These are phyloP conservation scores for Paguma larvata DNA, from an alignment of 2,797 vertebrate genomes.

Conservation along the genomic window DNA sequence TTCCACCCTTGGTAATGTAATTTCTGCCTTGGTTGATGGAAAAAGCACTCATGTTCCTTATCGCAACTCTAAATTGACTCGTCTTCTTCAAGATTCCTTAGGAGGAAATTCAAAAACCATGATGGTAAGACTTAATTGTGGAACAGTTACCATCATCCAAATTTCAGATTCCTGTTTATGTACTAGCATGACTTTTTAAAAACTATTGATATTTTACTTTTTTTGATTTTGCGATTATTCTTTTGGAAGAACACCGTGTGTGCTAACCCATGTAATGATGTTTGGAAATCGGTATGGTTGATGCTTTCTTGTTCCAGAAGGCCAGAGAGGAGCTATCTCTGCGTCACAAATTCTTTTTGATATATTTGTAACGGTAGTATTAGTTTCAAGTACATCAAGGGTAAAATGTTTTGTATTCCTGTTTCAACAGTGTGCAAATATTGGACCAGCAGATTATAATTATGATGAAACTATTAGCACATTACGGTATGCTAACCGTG, in stretches of 20 bases:
- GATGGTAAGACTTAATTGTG: constrained; percentile 92
- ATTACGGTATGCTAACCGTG: constrained; percentile 97
- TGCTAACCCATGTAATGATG: background rate
- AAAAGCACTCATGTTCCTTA: constrained; percentile 99
- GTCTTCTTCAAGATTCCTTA: constrained; percentile 97
- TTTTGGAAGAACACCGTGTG: background rate
- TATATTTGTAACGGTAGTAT: background rate
- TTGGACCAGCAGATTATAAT: constrained; percentile 99
- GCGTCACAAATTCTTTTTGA: background rate
- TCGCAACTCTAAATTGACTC: constrained; percentile 98
- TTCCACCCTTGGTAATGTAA: constrained; percentile 99
- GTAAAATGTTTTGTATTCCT: constrained; percentile 50
- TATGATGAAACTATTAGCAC: constrained; percentile 99
- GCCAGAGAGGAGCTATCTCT: background rate
- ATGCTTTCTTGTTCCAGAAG: background rate
- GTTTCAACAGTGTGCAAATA: constrained; percentile 95
- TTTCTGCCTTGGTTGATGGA: constrained; percentile 98
- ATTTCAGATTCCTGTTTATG: constrained; percentile 17
- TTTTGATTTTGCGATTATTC: background rate
- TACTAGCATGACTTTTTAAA: background rate
- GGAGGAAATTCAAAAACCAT: constrained; percentile 99
- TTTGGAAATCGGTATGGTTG: constrained; percentile 5
- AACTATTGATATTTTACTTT: background rate
- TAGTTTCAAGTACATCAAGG: background rate
- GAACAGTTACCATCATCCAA: background rate